These are phyloP conservation scores for Bombycilla garrulus DNA, from an alignment of 2,113 vertebrate species.

Conservation along the genomic window DNA sequence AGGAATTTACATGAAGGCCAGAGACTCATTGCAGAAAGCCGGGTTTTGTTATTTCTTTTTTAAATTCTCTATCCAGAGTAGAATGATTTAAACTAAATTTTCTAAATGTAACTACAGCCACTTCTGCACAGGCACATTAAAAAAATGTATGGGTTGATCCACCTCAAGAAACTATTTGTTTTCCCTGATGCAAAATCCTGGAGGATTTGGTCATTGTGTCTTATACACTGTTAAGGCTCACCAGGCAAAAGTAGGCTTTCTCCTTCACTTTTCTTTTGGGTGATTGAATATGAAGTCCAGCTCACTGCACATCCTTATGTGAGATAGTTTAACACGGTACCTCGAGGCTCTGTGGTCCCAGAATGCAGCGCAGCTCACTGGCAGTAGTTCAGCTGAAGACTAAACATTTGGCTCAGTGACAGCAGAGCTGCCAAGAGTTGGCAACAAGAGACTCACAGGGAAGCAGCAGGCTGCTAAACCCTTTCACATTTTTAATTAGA, in stretches of 20 bases:
- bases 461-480: slow-evolving; percentile 96
- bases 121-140: background rate
- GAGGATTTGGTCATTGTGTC: slow-evolving; percentile 22
- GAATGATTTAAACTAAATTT: background rate
- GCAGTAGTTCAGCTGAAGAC: slow-evolving; percentile 94
- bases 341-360: slow-evolving; percentile 80
- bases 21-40: background rate
- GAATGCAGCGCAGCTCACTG: slow-evolving; percentile 85
- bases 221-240: background rate
- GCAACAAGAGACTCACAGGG: slow-evolving; percentile 87
- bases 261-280: slow-evolving; percentile 36
- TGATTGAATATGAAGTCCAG: slow-evolving; percentile 36
- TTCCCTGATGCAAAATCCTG: background rate
- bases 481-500: slow-evolving; percentile 99
- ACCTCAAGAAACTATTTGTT: background rate
- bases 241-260: slow-evolving; percentile 29
- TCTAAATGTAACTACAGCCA: background rate
- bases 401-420: slow-evolving; percentile 97
- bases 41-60: background rate
- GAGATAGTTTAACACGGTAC: slow-evolving; percentile 60
- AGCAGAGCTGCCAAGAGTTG: slow-evolving; percentile 95
- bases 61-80: background rate
- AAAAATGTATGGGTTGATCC: background rate
- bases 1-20: background rate
- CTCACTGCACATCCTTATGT: slow-evolving; percentile 55